Evolutionary conservation across 2,888 invertebrate genomes (phyloP).

Genomic region (Pterostichus niger): DNA sequence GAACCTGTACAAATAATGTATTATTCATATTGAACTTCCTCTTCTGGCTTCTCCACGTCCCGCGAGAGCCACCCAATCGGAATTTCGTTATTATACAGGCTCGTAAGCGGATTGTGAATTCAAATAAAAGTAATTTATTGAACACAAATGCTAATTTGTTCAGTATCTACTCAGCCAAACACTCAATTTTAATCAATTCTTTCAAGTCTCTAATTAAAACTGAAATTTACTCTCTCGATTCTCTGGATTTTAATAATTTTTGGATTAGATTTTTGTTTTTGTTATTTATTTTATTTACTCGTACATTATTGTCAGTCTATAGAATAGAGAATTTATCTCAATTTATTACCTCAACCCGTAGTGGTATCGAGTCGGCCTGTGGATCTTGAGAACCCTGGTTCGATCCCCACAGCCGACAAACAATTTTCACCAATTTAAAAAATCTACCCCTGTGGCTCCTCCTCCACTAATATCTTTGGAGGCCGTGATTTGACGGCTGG

Average conservation of each 20-base stretch:
- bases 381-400: no score
- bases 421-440: no score
- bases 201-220: slow-evolving; percentile 14
- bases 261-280: no score
- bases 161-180: slow-evolving; percentile 42
- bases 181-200: slow-evolving; percentile 45
- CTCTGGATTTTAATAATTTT: not conserved
- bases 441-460: no score
- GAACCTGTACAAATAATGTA: slow-evolving; percentile 39
- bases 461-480: no score
- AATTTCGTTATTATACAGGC: slow-evolving; percentile 54
- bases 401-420: no score
- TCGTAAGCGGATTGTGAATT: slow-evolving; percentile 54
- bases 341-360: no score
- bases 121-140: slow-evolving; percentile 59
- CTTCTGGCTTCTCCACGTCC: not conserved
- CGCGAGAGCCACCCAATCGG: slow-evolving; percentile 3
- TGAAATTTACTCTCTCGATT: slow-evolving; percentile 8
- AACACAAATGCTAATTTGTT: slow-evolving; percentile 59
- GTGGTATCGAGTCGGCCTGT: no score
- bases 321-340: no score
- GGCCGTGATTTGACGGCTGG: no score
- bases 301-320: no score
- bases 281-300: no score
- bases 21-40: slow-evolving; percentile 21